Evolutionary conservation across 2,888 invertebrate species (phyloP).

Genomic region (Oithona nana): DNA sequence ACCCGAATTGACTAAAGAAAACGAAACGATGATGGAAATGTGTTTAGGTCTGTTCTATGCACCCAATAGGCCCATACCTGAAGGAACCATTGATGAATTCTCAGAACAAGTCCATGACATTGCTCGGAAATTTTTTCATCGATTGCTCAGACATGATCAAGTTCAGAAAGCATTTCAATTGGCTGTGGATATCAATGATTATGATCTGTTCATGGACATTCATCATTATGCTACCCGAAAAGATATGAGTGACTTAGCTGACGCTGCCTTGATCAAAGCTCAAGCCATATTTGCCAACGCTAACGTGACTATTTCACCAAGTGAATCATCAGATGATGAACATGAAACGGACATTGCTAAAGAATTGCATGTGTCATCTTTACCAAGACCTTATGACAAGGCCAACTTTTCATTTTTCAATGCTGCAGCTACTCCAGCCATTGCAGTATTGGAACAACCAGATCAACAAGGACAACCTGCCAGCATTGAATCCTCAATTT

Average conservation of each 20-base stretch:
- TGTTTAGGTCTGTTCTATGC: constrained; percentile 4
- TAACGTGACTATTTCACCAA: background rate
- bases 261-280: constrained; percentile 10
- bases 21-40: background rate
- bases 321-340: background rate
- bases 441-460: background rate
- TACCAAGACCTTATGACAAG: background rate
- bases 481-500: background rate
- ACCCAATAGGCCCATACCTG: constrained; percentile 2
- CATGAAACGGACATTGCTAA: background rate
- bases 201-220: constrained; percentile 13
- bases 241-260: background rate
- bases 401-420: background rate
- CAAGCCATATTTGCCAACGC: background rate
- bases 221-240: background rate
- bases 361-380: background rate
- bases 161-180: constrained; percentile 5
- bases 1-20: background rate
- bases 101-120: constrained; percentile 12
- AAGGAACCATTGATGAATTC: background rate
- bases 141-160: background rate
- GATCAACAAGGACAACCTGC: too few relatives aligned
- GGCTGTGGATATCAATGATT: constrained; percentile 13
- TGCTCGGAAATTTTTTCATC: constrained; percentile 3
- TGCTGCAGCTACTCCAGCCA: background rate